phyloP scores from a whole-genome alignment of 2,797 vertebrate genomes.

The Anguilla marmorata region DNA sequence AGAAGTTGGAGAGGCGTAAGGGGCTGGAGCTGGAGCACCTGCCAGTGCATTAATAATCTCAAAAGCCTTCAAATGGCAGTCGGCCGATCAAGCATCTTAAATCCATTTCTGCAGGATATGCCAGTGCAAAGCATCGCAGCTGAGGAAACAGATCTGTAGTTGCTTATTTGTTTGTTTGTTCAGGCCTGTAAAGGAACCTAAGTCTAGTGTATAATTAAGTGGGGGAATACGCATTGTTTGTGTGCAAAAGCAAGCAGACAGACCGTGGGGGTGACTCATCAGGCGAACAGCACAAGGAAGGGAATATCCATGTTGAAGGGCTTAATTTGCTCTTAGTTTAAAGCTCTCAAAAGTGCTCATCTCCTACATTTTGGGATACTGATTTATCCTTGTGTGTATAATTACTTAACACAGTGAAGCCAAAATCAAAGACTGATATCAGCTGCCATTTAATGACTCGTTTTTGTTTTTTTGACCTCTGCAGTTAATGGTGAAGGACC shows the following conservation, averaged over 20 bases:
- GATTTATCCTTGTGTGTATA: not conserved
- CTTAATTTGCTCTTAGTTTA: slow-evolving; percentile 4
- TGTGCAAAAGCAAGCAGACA: slow-evolving; percentile 20
- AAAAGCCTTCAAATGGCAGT: slow-evolving; percentile 3
- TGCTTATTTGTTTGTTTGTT: slow-evolving; percentile 36
- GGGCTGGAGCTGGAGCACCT: not conserved
- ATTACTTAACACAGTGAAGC: not conserved
- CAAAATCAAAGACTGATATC: not conserved
- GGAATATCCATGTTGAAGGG: not conserved
- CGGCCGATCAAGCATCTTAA: slow-evolving; percentile 21
- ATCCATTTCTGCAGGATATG: slow-evolving; percentile 23
- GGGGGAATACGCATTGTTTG: slow-evolving; percentile 12
- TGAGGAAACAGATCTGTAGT: slow-evolving; percentile 27
- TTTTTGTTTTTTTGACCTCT: not conserved
- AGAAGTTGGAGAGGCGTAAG: not conserved
- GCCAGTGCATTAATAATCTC: not conserved
- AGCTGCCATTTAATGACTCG: not conserved
- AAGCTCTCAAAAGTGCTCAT: slow-evolving; percentile 7
- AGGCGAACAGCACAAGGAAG: not conserved
- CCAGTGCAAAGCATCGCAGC: slow-evolving; percentile 16
- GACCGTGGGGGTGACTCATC: slow-evolving; percentile 7
- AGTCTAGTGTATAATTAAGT: slow-evolving; percentile 37
- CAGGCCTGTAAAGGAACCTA: slow-evolving; percentile 1
- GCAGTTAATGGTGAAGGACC: not conserved
- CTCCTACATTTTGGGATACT: not conserved